Conservation (phyloP, 2,888 invertebrate genomes). For the Thereva unica region DNA sequence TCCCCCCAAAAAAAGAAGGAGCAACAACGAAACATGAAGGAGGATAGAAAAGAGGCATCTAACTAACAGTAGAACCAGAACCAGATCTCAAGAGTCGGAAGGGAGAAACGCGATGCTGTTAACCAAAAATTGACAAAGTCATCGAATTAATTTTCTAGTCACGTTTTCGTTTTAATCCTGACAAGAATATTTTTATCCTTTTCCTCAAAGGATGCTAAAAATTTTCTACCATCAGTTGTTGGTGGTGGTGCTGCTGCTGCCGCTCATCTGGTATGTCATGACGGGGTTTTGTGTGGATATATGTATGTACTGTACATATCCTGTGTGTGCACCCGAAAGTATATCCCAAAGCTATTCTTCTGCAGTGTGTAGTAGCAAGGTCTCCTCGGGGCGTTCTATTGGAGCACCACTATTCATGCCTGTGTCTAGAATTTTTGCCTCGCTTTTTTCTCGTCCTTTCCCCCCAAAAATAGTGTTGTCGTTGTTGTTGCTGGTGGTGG, state of each 20-base stretch:
- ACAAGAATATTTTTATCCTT: constrained; percentile 53
- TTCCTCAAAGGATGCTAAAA: constrained; percentile 29
- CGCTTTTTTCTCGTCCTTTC: no score
- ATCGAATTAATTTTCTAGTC: constrained; percentile 56
- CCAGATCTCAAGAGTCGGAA: not conserved
- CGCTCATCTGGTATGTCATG: constrained; percentile 1
- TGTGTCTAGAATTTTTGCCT: no score
- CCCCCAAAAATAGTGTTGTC: no score
- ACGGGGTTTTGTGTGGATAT: not conserved
- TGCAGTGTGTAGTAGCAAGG: not conserved
- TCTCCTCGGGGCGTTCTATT: constrained; percentile 10
- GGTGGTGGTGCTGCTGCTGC: not conserved
- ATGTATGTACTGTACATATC: no score
- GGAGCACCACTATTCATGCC: no score
- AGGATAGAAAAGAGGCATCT: no score
- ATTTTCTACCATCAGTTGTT: constrained; percentile 17
- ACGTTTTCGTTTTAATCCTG: constrained; percentile 59
- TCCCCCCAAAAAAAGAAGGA: no score
- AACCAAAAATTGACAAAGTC: constrained; percentile 44
- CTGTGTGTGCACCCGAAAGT: no score
- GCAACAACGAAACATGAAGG: no score
- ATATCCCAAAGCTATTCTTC: not conserved
- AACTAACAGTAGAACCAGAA: no score
- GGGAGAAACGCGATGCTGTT: constrained; percentile 24
- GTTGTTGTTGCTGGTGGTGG: no score